Evolutionary conservation across 2,888 invertebrate genomes (phyloP), one percentile per base, ranked within the genome.

Genomic region (Drosophila sordidula): DNA sequence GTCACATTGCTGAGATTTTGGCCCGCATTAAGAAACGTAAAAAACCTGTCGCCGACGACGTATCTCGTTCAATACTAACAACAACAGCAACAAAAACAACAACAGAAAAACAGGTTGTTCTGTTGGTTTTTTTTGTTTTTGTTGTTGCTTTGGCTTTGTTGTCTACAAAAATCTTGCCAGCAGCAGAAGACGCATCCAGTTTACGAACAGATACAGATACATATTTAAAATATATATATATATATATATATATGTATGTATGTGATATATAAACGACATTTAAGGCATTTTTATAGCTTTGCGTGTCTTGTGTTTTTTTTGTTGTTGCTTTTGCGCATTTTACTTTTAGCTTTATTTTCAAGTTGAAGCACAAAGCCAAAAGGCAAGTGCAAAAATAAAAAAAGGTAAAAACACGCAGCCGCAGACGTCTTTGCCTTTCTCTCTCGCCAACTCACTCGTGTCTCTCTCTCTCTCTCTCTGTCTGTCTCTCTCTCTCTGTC

Each of bases 241-340:
- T 1, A 38, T 4, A 44, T n/a, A 59, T 39, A 50, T 32, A 26
- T 39, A 32, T 41, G 9, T 29, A 32, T 36, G 12, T 42, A 45
- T 54, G 32, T 46, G 71, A 76, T 78, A 69, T 71, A 84, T 81
- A 78, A 82, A 72, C 83, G 87, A 86, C 89, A 83, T 86, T 88
- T 88, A 86, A 86, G 82, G 87, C 83, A 83, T 83, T 88, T 87
- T 83, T 82, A 88, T 82, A 77, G 80, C 80, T 86, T 80, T 86
- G 80, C 85, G 77, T 81, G 73, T 70, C 62, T 64, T 50, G 51
- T 41, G 56, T 51, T 54, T 66, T 29, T 52, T 58, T 29, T 75
- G 54, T 59, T 74, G 70, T 51, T 59, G 68, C 57, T 57, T 77
- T 72, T 65, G 84, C 75, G 59, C 78, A 75, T 72, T 87, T 77